These are phyloP conservation scores for Drosophila malerkotliana DNA, from an alignment of 1,140 invertebrate genomes.

Conservation along the genomic window DNA sequence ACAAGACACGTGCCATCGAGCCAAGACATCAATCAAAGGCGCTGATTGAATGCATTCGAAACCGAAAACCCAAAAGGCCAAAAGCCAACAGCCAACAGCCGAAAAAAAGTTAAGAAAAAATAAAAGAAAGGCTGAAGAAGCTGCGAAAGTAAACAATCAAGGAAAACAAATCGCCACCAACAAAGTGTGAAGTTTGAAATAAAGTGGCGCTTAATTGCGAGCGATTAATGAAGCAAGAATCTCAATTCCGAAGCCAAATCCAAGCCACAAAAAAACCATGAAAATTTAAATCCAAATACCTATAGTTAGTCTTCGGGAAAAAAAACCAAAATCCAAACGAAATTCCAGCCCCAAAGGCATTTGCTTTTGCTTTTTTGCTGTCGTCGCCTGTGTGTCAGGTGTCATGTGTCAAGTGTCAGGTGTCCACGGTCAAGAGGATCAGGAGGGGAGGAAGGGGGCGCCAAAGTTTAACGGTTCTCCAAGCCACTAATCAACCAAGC, in stretches of 20 bases:
- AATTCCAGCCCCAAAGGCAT: constrained; percentile 24
- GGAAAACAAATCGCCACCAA: constrained; percentile 13
- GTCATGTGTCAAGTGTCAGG: constrained; percentile 66
- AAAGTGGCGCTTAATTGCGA: constrained; percentile 79
- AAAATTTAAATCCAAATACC: constrained; percentile 21
- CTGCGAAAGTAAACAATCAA: constrained; percentile 44
- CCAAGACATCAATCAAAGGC: constrained; percentile 52
- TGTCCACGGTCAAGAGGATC: neutral
- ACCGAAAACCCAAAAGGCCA: constrained; percentile 3
- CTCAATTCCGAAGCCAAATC: constrained; percentile 22
- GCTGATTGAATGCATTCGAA: constrained; percentile 53
- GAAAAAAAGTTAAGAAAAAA: neutral
- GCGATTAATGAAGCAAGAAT: constrained; percentile 79
- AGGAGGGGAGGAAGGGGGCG: constrained; percentile 38
- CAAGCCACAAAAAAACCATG: neutral
- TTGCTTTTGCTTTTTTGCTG: constrained; percentile 17
- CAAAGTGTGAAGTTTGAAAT: constrained; percentile 65
- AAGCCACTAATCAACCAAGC: constrained; percentile 28
- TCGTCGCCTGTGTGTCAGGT: constrained; percentile 39
- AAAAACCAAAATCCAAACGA: neutral
- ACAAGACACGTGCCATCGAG: constrained; percentile 31
- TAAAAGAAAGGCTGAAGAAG: constrained; percentile 2
- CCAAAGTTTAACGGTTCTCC: constrained; percentile 76
- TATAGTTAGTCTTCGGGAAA: neutral
- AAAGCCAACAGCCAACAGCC: neutral